A percentile compares a stretch with the other conserved stretches of the same genome.
These are phyloP conservation scores for Lasius platythorax DNA, from an alignment of 2,888 invertebrate genomes.

Conservation along the genomic window DNA sequence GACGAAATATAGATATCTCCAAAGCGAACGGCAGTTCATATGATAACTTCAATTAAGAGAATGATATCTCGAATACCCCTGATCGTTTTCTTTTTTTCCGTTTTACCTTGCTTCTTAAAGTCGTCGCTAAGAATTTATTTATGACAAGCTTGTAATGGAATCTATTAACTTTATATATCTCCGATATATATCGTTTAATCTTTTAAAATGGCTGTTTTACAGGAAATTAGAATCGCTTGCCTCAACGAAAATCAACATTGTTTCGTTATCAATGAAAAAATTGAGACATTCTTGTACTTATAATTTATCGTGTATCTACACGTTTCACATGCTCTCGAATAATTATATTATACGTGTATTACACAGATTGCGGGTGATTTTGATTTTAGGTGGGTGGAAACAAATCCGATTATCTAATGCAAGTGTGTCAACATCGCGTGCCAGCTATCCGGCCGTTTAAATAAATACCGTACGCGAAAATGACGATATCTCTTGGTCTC, in stretches of 20 bases:
- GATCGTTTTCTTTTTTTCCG: neutral
- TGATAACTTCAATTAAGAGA: slow-evolving; percentile 48
- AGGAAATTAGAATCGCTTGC: neutral
- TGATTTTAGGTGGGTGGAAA: slow-evolving; percentile 24
- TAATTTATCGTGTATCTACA: neutral
- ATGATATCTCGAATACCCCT: neutral
- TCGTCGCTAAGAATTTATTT: slow-evolving; percentile 15
- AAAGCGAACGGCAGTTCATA: slow-evolving; percentile 29
- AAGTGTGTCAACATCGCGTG: neutral
- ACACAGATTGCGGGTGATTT: neutral
- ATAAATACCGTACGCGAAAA: slow-evolving; percentile 1
- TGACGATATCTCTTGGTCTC: neutral
- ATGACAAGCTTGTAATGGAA: neutral
- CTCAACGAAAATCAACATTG: neutral
- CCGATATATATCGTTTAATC: neutral
- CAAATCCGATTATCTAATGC: slow-evolving; percentile 39
- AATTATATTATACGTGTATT: slow-evolving; percentile 12
- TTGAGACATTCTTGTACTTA: neutral
- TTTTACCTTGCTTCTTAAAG: neutral
- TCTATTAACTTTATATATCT: neutral
- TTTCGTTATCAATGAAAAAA: neutral
- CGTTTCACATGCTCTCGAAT: neutral
- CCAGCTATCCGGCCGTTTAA: neutral
- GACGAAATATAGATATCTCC: slow-evolving; percentile 49
- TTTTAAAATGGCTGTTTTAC: neutral